Conservation (phyloP, 2,113 vertebrate species). For the Nothocercus nigrocapillus region DNA sequence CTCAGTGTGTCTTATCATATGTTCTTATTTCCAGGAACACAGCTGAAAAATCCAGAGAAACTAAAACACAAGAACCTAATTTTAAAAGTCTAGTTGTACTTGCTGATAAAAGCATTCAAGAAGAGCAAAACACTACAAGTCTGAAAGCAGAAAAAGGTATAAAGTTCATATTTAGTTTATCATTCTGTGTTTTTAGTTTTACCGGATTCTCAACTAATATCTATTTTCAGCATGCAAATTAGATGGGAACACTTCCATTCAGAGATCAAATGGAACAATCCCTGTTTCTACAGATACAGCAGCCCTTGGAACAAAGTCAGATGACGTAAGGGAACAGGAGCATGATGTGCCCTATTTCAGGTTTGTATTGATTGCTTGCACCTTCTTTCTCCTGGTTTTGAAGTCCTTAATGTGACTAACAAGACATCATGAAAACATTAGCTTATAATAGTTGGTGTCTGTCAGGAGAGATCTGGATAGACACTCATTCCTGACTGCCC, state of each 20-base stretch:
- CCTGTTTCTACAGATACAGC: background rate
- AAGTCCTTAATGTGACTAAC: rapidly evolving
- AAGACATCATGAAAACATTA: background rate
- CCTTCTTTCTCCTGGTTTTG: background rate
- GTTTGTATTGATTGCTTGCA: slow-evolving; percentile 48
- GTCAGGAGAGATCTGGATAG: background rate
- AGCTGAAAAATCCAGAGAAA: background rate
- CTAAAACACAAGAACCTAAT: background rate
- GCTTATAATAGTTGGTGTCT: background rate
- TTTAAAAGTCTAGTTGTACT: background rate
- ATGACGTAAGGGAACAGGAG: background rate
- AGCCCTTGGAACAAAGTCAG: background rate
- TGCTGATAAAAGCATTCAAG: background rate
- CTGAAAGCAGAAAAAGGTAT: slow-evolving; percentile 30
- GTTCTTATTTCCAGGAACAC: background rate
- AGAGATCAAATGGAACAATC: background rate
- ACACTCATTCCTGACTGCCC: background rate
- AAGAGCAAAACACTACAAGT: background rate
- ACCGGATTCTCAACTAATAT: background rate
- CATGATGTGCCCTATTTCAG: slow-evolving; percentile 82
- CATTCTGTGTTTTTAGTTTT: background rate
- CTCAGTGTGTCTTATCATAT: background rate
- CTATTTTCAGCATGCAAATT: slow-evolving; percentile 38
- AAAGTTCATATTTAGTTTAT: background rate
- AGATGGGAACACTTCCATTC: background rate